Conservation (phyloP, 2,797 vertebrate species). For the Gymnothorax reevesii region DNA sequence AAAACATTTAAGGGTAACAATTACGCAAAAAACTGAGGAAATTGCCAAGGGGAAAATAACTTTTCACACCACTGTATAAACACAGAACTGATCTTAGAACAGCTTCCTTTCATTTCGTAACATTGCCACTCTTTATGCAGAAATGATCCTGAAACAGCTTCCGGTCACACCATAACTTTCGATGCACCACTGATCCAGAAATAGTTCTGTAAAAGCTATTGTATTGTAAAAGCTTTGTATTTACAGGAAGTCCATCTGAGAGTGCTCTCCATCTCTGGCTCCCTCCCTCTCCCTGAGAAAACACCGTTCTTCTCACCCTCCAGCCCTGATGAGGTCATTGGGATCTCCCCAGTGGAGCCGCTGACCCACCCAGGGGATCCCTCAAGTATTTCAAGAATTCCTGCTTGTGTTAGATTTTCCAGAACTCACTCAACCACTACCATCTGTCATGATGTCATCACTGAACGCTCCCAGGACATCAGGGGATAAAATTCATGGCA, state of each 20-base stretch:
- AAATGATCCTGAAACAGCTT: not conserved
- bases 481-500: not conserved
- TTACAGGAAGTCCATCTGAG: no score
- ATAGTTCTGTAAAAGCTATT: not conserved
- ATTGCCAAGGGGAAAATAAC: no score
- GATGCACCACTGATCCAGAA: not conserved
- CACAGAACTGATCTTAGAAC: not conserved
- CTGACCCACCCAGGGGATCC: not conserved
- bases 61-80: no score
- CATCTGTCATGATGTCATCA: not conserved
- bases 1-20: no score
- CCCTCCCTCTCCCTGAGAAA: not conserved
- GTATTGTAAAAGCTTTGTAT: no score
- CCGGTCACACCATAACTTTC: not conserved
- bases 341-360: not conserved
- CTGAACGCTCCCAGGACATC: not conserved
- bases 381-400: conserved; percentile 20
- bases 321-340: conserved; percentile 21
- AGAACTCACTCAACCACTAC: not conserved
- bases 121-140: not conserved
- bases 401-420: not conserved
- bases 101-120: not conserved
- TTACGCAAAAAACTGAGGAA: no score
- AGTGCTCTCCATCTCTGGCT: not conserved
- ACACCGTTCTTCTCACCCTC: not conserved